Base-by-base conservation (phyloP, 2,113 vertebrate genomes). In the Sinocyclocheilus grahami region DNA sequence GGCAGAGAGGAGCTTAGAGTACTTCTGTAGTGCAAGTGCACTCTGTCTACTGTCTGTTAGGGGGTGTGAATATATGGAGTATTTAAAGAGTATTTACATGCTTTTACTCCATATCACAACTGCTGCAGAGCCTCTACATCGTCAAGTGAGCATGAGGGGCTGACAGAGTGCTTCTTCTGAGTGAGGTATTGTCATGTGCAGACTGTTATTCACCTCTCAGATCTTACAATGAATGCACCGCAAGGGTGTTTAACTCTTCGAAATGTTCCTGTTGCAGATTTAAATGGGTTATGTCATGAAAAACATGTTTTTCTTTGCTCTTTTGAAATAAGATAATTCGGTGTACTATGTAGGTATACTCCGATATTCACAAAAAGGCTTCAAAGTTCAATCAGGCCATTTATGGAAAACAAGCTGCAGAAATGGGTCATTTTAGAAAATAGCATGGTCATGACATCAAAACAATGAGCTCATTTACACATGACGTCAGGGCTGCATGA, bases 11-110 rank as follows among this genome's bases (percentile, higher is more conserved):
- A 46, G 22, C 78, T 81, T 65, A 46, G 10, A 46, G 22, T 65
- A 65, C 11, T 65, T 81, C 37, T 46, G 37, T 37, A 81, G 78
- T 62, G 10, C 33, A 67, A 69, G 80, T 69, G 63, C 42, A 67
- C n/a, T 82, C 60, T 42, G 58, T 65, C 10, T 10, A 79, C 79
- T 82, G 3, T 20, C 37, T 51, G 14, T 39, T 39, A 42, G 42
- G 42, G 42, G 42, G 42, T 81, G 24, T 81, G 24, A 81, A 46
- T 3, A 60, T 81, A 42, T 22, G 13, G 27, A 62, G 53, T 39
- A 63, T 65, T 65, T 81, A 63, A 65, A 65, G 79, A 63, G 1
- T 65, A 48, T 81, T 65, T 81, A 65, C 39, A 48, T 81, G 60
- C 39, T 65, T 65, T 42, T 81, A 27, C n/a, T 65, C 60, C 39